Base-by-base conservation (phyloP, 2,888 invertebrate species). In the Rhynchonema sp. region DNA sequence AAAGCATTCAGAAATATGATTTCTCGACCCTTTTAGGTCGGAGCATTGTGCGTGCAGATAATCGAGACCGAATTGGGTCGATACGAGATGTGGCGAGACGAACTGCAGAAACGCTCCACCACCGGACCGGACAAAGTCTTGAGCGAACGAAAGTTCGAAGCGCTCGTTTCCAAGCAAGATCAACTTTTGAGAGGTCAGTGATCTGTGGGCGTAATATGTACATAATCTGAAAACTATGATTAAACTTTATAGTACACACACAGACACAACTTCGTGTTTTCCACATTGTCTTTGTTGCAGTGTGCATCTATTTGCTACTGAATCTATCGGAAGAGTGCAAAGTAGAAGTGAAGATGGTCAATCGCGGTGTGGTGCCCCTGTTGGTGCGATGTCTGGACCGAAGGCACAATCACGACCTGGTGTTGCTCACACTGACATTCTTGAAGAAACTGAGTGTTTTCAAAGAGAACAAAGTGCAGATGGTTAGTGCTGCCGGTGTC, bases 311-410 rank as follows among this genome's bases (percentile, higher is more conserved):
- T 75, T 80, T 98, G 72, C 78, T 98, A 59, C 78, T 94, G 57
- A 96, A 98, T 74, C 85, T 98, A 74, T 87, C 94, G 2, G 91
- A 92, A 75, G 94, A 92, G 78, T 82, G 87, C 13, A 85, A 85
- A 73, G 86, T 94, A 1, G 96, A 96, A 76, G 85, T 89, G 75
- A 98, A 98, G 79, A 96, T 98, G 87, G 83, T 87, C 9, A 46
- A 30, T 86, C 30, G 56, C 3, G 56, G 56, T 70, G 83, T 94
- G 64, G 85, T 90, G 2, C 84, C 84, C 49, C 82, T 91, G 76
- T 79, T 94, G 49, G 82, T 87, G 56, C 86, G 86, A 70, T 84
- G 87, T 17, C 79, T 98, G 73, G 90, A 91, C 69, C 80, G 94
- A 53, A 49, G 25, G 22, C 28, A 26, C 23, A 56, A 56, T 3